Percentiles rank a stretch among this genome's conserved stretches.
These are phyloP conservation scores for Aricia agestis DNA, from an alignment of 1,140 invertebrate species.

Conservation along the genomic window DNA sequence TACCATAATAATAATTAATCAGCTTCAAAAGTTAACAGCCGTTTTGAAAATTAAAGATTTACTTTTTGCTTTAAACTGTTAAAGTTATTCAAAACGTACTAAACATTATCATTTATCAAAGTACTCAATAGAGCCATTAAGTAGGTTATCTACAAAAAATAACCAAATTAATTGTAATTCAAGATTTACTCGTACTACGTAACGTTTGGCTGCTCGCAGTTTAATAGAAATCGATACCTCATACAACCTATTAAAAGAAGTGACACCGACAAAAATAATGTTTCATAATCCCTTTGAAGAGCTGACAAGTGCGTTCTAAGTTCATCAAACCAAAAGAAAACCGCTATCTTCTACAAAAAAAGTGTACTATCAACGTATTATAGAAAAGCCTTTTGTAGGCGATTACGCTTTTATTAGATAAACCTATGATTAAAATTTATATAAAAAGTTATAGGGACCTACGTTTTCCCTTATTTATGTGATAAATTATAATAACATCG, in stretches of 20 bases:
- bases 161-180: too few relatives aligned
- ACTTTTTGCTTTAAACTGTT: too few relatives aligned
- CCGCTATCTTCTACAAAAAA: not conserved
- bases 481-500: conserved; percentile 13
- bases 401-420: not conserved
- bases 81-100: too few relatives aligned
- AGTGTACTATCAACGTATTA: not conserved
- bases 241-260: not conserved
- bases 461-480: conserved; percentile 13
- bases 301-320: not conserved
- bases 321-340: not conserved
- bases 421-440: conserved; percentile 6
- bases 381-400: not conserved
- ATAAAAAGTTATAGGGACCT: conserved; percentile 9
- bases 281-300: not conserved
- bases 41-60: too few relatives aligned
- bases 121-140: too few relatives aligned
- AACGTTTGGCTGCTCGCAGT: too few relatives aligned
- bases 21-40: too few relatives aligned
- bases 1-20: not conserved
- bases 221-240: not conserved
- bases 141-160: too few relatives aligned
- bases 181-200: too few relatives aligned
- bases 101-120: too few relatives aligned
- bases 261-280: not conserved